A percentile compares a stretch with the other conserved stretches of the same genome.
These are phyloP conservation scores for Colossoma macropomum DNA, from an alignment of 2,113 vertebrate genomes.

Conservation along the genomic window DNA sequence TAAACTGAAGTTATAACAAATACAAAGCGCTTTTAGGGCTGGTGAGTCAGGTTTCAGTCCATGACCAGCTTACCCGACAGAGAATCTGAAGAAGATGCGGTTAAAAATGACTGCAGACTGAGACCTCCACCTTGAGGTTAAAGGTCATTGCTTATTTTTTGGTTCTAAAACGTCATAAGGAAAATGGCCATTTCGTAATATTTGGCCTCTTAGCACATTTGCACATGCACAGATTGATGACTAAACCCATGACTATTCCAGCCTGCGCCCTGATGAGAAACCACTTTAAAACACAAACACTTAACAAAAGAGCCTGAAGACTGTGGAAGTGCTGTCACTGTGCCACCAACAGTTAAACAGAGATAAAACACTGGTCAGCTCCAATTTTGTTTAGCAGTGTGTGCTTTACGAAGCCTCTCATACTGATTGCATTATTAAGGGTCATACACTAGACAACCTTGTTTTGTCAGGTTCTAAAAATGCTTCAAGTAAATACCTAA, in stretches of 20 bases:
- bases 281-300: background rate
- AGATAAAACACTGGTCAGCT: constrained; percentile 40
- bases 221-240: constrained; percentile 24
- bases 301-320: constrained; percentile 16
- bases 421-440: constrained; percentile 26
- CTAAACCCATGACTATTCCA: constrained; percentile 13
- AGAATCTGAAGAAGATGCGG: constrained; percentile 4
- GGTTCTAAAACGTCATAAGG: constrained; percentile 48
- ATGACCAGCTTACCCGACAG: constrained; percentile 9
- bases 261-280: background rate
- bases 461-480: constrained; percentile 26
- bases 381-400: constrained; percentile 50
- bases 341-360: background rate
- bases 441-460: background rate
- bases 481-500: constrained; percentile 37
- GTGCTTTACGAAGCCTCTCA: constrained; percentile 45
- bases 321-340: constrained; percentile 14
- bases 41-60: constrained; percentile 22
- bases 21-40: background rate
- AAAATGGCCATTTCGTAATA: constrained; percentile 51
- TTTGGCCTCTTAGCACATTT: constrained; percentile 58
- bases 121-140: constrained; percentile 1
- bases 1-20: constrained; percentile 4
- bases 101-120: background rate
- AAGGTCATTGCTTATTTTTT: constrained; percentile 41